Conservation (phyloP, 1,140 invertebrate genomes). For the Eubasilissa regina region DNA sequence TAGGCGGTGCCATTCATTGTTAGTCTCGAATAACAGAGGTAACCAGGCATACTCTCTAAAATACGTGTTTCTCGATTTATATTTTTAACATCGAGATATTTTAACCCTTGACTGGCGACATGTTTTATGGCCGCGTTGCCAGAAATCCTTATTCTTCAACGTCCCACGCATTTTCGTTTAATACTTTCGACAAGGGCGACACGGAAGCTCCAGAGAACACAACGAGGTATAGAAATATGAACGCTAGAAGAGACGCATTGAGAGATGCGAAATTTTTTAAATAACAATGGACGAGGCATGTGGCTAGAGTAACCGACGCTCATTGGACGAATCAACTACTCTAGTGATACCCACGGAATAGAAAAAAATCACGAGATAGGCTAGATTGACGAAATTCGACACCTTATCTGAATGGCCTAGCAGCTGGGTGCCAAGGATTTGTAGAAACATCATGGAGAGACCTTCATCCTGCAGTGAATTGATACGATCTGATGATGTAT, state of each 20-base stretch:
- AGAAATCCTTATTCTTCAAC: neutral
- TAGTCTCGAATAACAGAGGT: neutral
- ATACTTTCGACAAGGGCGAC: neutral
- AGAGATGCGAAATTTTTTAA: no score
- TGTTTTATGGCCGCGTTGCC: neutral
- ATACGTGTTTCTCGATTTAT: neutral
- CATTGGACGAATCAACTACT: no score
- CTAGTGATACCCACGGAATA: no score
- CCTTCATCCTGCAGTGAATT: no score
- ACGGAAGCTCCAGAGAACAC: neutral
- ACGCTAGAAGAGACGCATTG: neutral
- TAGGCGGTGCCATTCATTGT: conserved; percentile 27
- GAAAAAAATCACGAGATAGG: no score
- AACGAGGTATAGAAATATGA: neutral
- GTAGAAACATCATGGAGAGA: no score
- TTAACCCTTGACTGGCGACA: neutral
- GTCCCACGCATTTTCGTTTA: neutral
- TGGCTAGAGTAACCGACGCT: no score
- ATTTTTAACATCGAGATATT: neutral
- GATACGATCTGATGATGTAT: no score
- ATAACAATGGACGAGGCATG: no score
- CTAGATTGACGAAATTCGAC: no score
- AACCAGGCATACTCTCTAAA: neutral
- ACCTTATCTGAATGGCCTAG: no score
- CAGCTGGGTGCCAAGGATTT: no score